These are phyloP conservation scores for Morinoia aosen DNA, from an alignment of 2,888 invertebrate species.

Conservation along the genomic window DNA sequence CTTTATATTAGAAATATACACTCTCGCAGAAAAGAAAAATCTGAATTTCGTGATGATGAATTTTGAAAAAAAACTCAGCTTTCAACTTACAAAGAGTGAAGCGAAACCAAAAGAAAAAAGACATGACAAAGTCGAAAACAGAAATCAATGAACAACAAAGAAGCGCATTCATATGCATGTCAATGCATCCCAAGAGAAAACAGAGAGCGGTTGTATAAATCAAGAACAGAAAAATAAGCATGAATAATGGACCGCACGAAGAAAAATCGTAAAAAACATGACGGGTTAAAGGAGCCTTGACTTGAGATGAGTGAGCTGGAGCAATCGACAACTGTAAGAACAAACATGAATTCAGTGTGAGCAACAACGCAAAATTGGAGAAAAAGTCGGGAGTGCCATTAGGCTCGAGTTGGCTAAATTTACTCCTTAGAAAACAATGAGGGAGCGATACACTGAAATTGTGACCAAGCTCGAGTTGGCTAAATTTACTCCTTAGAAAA, in stretches of 20 bases:
- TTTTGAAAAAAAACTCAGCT: neutral
- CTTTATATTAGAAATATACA: neutral
- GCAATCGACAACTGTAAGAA: neutral
- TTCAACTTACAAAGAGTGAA: neutral
- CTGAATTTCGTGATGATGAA: neutral
- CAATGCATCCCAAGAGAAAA: neutral
- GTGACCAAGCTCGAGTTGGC: neutral
- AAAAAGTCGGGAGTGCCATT: neutral
- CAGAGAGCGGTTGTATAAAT: neutral
- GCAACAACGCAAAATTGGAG: neutral
- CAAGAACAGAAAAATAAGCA: neutral
- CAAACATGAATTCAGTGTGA: neutral
- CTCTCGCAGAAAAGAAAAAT: neutral
- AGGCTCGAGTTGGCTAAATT: neutral
- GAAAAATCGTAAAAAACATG: neutral
- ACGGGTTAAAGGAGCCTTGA: neutral
- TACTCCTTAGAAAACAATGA: neutral
- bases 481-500: neutral
- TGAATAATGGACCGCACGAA: neutral
- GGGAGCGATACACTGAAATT: neutral
- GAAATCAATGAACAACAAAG: neutral
- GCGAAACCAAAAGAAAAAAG: neutral
- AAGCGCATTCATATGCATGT: neutral
- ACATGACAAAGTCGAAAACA: neutral
- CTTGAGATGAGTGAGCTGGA: neutral